Base-by-base conservation (phyloP, 2,888 invertebrate species). In the Itoplectis maculator region DNA sequence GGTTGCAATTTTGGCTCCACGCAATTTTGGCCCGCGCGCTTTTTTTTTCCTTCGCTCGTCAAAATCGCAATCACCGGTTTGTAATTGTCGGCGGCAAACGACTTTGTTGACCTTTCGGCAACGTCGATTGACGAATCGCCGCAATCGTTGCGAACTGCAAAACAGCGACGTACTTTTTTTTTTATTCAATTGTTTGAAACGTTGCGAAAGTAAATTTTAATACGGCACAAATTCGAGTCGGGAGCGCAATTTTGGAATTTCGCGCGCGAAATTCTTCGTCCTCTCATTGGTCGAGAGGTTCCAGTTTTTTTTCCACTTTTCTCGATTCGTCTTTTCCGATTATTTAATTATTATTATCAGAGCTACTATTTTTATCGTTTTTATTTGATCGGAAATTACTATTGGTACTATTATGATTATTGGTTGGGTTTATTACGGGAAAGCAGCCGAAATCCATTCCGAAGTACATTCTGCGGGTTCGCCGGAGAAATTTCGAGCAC, bases 141-240 rank as follows among this genome's bases (percentile, higher is more conserved):
- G 56, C 59, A 65, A 65, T 61, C 45, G 29, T 18, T 49, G n/a
- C 78, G 35, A 56, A 54, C 29, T 13, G 11, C 13, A 59, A 1
- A 45, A 18, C 20, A 1, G n/a, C 56, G 13, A 35, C 5, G n/a
- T n/a, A n/a, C n/a, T n/a, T n/a, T n/a, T n/a, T n/a, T n/a, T n/a
- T n/a, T 35, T 35, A 63, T 20, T 49, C 54, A 20, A 42, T 35
- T 35, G 59, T 75, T 74, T 61, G 49, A 79, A 74, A 79, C 68
- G 79, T 79, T 79, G 73, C 68, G 49, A 68, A 69, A 79, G 18
- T 40, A 65, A 69, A 56, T 20, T 29, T 29, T 18, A 47, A 80
- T 45, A 29, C 11, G 45, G 68, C 54, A 54, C 42, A 29, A 37
- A 35, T 35, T 35, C 18, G 8, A 15, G 15, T 35, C 5, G 4